Evolutionary conservation across 2,888 invertebrate genomes (phyloP), one percentile per base, ranked within the genome.

Genomic region (Digitonthophagus gazella): DNA sequence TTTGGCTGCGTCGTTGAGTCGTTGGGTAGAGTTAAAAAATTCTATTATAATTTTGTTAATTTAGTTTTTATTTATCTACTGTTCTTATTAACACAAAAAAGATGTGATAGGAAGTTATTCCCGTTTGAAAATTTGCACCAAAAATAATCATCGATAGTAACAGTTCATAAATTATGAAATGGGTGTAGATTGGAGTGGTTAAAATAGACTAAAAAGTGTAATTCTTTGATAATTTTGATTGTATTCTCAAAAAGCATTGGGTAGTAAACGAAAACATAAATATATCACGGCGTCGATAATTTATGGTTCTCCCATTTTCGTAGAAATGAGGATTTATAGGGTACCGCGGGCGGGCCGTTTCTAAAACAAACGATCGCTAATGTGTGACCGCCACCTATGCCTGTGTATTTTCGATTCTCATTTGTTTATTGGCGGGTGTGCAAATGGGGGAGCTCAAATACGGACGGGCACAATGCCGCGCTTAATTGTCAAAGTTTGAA

Each of bases 141-240:
- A n/a, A n/a, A n/a, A n/a, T n/a, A n/a, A n/a, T n/a, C n/a, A n/a
- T n/a, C n/a, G n/a, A n/a, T n/a, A n/a, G n/a, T n/a, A n/a, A n/a
- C n/a, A n/a, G n/a, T n/a, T n/a, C n/a, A n/a, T n/a, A n/a, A n/a
- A n/a, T n/a, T n/a, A n/a, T n/a, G n/a, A n/a, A n/a, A n/a, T n/a
- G n/a, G n/a, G n/a, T n/a, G n/a, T n/a, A n/a, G n/a, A n/a, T n/a
- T n/a, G n/a, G n/a, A n/a, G n/a, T n/a, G n/a, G n/a, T n/a, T n/a
- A n/a, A n/a, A n/a, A n/a, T n/a, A 14, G 15, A 57, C 57, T 15
- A 57, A 57, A 57, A 15, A 57, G 57, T 57, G 15, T 15, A 57
- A 15, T 57, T 57, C 57, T 57, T 15, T 14, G 16, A 61, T 19
- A 19, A 61, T 61, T 61, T 19, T 61, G 16, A 20, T 61, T 61